These are phyloP conservation scores for Sylvia atricapilla DNA, from an alignment of 2,113 vertebrate species.

Conservation along the genomic window DNA sequence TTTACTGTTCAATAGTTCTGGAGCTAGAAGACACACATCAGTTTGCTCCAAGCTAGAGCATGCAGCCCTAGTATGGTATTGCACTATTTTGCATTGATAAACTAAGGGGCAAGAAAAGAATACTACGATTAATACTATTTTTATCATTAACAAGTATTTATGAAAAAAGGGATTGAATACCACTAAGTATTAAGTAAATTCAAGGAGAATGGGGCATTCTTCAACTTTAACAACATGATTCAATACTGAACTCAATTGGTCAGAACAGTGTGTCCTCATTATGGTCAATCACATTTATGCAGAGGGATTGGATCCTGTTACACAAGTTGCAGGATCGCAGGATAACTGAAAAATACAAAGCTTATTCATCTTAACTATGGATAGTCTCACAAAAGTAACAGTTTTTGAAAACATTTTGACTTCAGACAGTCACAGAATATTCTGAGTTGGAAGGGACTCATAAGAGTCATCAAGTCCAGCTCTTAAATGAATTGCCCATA, in stretches of 20 bases:
- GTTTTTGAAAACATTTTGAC: neutral
- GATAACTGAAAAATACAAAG: neutral
- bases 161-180: neutral
- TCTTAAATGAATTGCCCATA: neutral
- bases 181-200: neutral
- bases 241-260: neutral
- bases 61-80: neutral
- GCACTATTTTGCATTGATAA: neutral
- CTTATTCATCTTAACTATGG: neutral
- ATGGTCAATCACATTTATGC: neutral
- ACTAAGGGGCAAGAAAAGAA: neutral
- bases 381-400: neutral
- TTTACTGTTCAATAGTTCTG: neutral
- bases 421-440: neutral
- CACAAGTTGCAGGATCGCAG: neutral
- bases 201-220: neutral
- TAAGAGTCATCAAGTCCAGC: neutral
- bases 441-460: neutral
- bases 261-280: neutral
- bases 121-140: neutral
- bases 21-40: neutral
- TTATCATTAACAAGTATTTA: neutral
- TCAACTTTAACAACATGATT: neutral
- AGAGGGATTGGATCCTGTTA: neutral
- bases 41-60: neutral